phyloP scores from a whole-genome alignment of 2,888 invertebrate genomes.

The Oxytorus armatus region DNA sequence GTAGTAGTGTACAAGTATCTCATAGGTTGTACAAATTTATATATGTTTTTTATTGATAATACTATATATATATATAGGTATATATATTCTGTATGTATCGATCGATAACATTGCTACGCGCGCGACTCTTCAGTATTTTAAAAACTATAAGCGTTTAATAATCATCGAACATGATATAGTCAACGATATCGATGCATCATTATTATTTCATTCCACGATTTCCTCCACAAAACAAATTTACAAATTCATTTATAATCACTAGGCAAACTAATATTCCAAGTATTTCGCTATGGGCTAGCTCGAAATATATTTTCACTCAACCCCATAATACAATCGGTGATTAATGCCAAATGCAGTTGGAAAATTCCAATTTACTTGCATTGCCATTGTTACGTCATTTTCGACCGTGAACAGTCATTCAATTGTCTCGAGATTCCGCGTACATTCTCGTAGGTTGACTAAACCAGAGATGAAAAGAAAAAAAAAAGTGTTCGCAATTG shows the following conservation, averaged over 20 bases:
- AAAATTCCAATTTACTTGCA: too few species aligned
- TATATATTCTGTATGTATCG: conserved; percentile 52
- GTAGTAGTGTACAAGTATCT: conserved; percentile 1
- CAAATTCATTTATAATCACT: conserved; percentile 3
- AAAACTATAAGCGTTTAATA: conserved; percentile 41
- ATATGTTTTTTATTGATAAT: conserved; percentile 40
- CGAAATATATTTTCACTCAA: conserved; percentile 6
- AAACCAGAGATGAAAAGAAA: too few species aligned
- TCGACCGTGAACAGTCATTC: too few species aligned
- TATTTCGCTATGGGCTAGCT: not conserved
- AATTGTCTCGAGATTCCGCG: too few species aligned
- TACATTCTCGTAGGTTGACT: too few species aligned
- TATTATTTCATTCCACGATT: conserved; percentile 5
- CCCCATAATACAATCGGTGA: conserved; percentile 11
- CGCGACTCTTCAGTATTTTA: conserved; percentile 1
- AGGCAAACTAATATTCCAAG: conserved; percentile 13
- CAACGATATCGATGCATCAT: not conserved
- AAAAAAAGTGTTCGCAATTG: too few species aligned
- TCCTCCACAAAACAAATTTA: conserved; percentile 24
- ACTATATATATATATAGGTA: conserved; percentile 41
- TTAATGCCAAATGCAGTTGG: too few species aligned
- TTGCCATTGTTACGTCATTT: too few species aligned
- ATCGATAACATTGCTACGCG: conserved; percentile 16
- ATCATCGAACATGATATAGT: not conserved
- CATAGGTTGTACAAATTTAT: conserved; percentile 53